phyloP scores from a whole-genome alignment of 2,888 invertebrate genomes.

The Brachypalpus laphriformis region DNA sequence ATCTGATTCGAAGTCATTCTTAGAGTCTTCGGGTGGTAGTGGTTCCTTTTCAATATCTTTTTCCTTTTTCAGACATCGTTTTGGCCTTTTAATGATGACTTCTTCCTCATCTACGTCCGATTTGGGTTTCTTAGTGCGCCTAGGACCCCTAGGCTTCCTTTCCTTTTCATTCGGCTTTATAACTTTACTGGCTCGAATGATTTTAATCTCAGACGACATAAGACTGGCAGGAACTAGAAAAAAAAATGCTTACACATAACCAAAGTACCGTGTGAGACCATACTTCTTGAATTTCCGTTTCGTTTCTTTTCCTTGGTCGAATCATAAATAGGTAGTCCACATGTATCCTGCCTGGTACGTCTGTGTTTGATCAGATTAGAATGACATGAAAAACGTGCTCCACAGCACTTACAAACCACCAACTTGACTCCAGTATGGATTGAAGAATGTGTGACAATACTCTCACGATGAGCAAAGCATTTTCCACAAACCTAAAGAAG shows the following conservation, averaged over 20 bases:
- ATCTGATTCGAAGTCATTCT: slow-evolving; percentile 31
- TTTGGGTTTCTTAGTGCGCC: slow-evolving; percentile 61
- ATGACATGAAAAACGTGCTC: slow-evolving; percentile 83
- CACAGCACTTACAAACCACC: slow-evolving; percentile 83
- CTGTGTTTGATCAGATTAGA: slow-evolving; percentile 84
- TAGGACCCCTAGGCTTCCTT: slow-evolving; percentile 27
- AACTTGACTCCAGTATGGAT: slow-evolving; percentile 82
- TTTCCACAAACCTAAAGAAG: slow-evolving; percentile 80
- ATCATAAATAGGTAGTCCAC: slow-evolving; percentile 80
- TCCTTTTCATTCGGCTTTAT: slow-evolving; percentile 75
- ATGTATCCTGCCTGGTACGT: slow-evolving; percentile 82
- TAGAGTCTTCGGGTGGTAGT: background rate
- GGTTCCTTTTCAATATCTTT: background rate
- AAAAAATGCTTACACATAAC: background rate
- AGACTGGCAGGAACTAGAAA: slow-evolving; percentile 77
- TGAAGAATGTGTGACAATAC: slow-evolving; percentile 83
- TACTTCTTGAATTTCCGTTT: slow-evolving; percentile 76
- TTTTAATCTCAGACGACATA: slow-evolving; percentile 78
- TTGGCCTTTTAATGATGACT: slow-evolving; percentile 61
- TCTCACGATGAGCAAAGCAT: slow-evolving; percentile 83
- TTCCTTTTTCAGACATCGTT: background rate
- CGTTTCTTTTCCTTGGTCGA: slow-evolving; percentile 76
- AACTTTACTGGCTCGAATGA: slow-evolving; percentile 75
- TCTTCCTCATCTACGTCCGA: slow-evolving; percentile 27
- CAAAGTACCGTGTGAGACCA: background rate